Evolutionary conservation across 2,113 vertebrate genomes (phyloP), one percentile per base, ranked within the genome.

Genomic region (Channa argus): DNA sequence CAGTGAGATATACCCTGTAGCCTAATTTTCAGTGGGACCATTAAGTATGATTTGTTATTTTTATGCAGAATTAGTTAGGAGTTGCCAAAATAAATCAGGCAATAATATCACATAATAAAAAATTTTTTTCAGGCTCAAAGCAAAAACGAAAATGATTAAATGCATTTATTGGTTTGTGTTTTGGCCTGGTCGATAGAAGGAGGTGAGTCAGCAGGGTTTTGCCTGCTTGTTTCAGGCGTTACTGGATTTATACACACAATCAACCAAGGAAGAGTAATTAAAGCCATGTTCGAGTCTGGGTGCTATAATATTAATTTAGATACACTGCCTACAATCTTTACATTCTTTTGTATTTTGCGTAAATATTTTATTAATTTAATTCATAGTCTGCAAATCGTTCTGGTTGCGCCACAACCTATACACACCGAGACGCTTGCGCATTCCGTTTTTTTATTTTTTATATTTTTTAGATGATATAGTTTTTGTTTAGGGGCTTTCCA

Each of bases 91-190:
- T 52, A 46, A 41, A 72, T 63, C 50, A 44, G 15, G 3, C 45
- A 6, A 24, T 13, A 6, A 24, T 13, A 24, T 45, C 10, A 52
- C 37, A 5, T 59, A 33, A 45, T 37, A 12, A 37, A 47, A 62
- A 34, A 24, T 4, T 2, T 33, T 24, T 55, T 33, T 49, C 24
- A 1, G 12, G 3, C 8, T 59, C 4, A 37, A 13, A 47, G 14
- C 3, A 8, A 56, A 67, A 45, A 51, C 51, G 12, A 45, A 68
- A 62, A 79, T 51, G 36, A 71, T 65, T 41, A 10, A 47, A 60
- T 36, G 13, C 24, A 49, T 60, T 44, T 38, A 56, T 63, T 68
- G 11, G 49, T 45, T 56, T 47, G 36, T 36, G 47, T 55, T 47
- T 61, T 13, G 60, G 38, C 53, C 53, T 14, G 37, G 47, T 64